Conservation (phyloP, 1,140 invertebrate genomes). For the Tetramorium alpestre region DNA sequence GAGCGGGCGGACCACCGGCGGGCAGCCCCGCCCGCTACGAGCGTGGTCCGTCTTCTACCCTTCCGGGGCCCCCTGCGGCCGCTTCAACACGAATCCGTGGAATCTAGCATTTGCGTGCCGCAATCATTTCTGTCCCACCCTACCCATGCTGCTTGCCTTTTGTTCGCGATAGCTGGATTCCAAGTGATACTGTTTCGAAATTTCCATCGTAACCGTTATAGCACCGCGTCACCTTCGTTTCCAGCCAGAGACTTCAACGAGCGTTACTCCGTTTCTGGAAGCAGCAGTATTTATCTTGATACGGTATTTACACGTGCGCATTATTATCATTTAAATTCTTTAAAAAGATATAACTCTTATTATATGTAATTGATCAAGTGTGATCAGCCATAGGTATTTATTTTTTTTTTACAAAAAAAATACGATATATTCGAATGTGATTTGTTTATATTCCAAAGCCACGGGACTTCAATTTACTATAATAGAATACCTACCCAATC, state of each 20-base stretch:
- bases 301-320: not conserved
- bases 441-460: not conserved
- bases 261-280: slow-evolving; percentile 30
- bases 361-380: no score
- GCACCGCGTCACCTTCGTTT: not conserved
- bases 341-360: not conserved
- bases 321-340: not conserved
- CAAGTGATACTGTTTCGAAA: not conserved
- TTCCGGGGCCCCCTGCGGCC: slow-evolving; percentile 3
- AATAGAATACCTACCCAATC: not conserved
- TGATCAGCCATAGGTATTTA: not conserved
- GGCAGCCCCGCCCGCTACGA: slow-evolving; percentile 79
- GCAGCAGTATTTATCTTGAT: not conserved
- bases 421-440: not conserved
- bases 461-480: not conserved
- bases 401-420: not conserved
- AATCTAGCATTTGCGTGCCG: slow-evolving; percentile 15
- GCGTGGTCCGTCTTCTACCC: slow-evolving; percentile 56
- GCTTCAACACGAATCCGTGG: not conserved
- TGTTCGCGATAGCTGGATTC: not conserved
- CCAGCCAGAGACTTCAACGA: slow-evolving; percentile 53
- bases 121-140: slow-evolving; percentile 9
- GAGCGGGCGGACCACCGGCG: slow-evolving; percentile 80
- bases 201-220: slow-evolving; percentile 26
- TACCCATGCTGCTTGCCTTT: not conserved